phyloP scores from a whole-genome alignment of 2,797 vertebrate species.

The Pelochelys cantorii region DNA sequence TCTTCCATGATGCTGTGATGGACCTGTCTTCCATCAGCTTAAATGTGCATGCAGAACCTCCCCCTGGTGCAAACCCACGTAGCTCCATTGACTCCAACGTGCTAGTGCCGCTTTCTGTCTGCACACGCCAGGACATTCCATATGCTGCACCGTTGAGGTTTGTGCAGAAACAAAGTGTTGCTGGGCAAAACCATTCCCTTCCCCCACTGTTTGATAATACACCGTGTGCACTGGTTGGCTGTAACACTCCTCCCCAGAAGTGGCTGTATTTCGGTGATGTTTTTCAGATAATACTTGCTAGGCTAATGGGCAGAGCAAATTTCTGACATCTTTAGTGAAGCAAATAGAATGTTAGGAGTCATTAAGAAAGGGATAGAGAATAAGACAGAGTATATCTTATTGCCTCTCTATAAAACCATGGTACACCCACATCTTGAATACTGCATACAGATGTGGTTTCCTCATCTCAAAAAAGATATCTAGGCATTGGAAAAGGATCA shows the following conservation, averaged over 20 bases:
- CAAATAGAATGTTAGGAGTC: too few relatives aligned
- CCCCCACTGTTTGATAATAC: neutral
- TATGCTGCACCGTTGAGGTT: neutral
- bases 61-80: neutral
- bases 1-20: too few relatives aligned
- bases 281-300: neutral
- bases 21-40: neutral
- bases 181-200: rapidly evolving
- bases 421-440: too few relatives aligned
- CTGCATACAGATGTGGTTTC: too few relatives aligned
- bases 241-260: neutral
- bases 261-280: neutral
- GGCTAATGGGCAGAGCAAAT: neutral
- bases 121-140: neutral
- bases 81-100: neutral
- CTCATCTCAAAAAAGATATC: too few relatives aligned
- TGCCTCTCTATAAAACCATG: too few relatives aligned
- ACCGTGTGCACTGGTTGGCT: neutral
- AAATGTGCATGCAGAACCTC: neutral
- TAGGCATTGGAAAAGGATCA: too few relatives aligned
- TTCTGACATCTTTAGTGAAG: too few relatives aligned
- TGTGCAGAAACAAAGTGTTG: neutral
- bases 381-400: too few relatives aligned
- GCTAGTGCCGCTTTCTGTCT: neutral
- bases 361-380: too few relatives aligned